Base-by-base conservation (phyloP, 1,140 invertebrate genomes). In the Drosophila lini region DNA sequence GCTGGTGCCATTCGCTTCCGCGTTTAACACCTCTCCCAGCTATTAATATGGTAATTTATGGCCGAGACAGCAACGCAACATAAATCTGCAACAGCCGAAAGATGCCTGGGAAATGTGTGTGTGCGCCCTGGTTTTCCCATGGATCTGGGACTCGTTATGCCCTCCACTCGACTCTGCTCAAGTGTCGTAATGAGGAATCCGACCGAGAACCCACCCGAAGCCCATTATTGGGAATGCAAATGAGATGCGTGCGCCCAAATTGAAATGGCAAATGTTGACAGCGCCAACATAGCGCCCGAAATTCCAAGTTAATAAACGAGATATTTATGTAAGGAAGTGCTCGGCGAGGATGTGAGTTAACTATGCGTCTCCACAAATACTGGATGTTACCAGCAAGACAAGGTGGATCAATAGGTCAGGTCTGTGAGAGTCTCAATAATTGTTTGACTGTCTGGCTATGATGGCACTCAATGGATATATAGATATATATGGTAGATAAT, bases 271-370 rank as follows among this genome's bases (percentile, higher is more conserved):
- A 78, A 78, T 78, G 74, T 78, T 70, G 74, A 77, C 74, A 77
- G 62, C 50, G 64, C 58, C 74, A 76, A 76, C 71, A 75, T 19
- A 69, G 41, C 45, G 34, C 47, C 55, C 45, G 36, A 78, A 78
- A 78, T 70, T 78, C 74, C 78, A 78, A 78, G 76, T 78, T 78
- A 78, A 78, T 78, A 76, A 78, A 78, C 74, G 75, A 78, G 76
- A 78, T 78, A 78, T 78, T 78, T 78, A 77, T 78, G 76, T 77
- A 41, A 41, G 74, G 69, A 71, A 70, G 42, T 60, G 74, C 38
- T 48, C 13, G 58, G 31, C 10, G 44, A 32, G 58, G 74, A 74
- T 60, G 70, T 59, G 50, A 53, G 58, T 64, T 53, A 63, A 74
- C 73, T 74, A 73, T 53, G 67, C 8, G 22, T 8, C 22, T 7